phyloP scores from a whole-genome alignment of 1,140 invertebrate species.

The Lysiphlebus fabarum region DNA sequence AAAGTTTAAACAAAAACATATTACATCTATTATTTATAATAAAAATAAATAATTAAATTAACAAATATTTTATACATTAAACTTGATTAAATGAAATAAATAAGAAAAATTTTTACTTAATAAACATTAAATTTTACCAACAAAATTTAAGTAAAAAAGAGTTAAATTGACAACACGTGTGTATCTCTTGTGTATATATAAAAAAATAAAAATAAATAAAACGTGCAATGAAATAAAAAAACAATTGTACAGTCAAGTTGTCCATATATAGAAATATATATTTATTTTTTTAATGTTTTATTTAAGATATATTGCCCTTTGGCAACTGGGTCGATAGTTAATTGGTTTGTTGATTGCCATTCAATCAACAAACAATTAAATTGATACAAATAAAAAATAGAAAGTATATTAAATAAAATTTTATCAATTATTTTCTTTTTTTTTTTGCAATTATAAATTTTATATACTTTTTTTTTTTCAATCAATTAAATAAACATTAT shows the following conservation, averaged over 20 bases:
- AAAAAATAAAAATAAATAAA: too few relatives aligned
- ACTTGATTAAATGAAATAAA: background rate
- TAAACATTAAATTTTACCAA: background rate
- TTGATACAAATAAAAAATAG: background rate
- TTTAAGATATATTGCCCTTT: too few relatives aligned
- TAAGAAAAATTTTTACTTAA: background rate
- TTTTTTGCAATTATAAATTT: background rate
- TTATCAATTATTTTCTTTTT: background rate
- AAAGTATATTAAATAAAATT: background rate
- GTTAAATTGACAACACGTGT: conserved; percentile 8
- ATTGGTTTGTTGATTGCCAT: conserved; percentile 14
- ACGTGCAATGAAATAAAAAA: background rate
- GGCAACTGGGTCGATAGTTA: conserved; percentile 2
- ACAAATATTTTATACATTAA: too few relatives aligned
- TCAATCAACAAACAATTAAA: background rate
- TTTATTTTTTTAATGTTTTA: too few relatives aligned
- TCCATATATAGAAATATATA: too few relatives aligned
- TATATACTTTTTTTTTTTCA: background rate
- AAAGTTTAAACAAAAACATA: too few relatives aligned
- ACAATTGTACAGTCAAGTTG: background rate
- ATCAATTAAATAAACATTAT: background rate
- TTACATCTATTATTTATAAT: too few relatives aligned
- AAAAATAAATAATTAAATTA: too few relatives aligned
- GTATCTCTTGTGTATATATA: conserved; percentile 14
- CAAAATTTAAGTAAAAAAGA: too few relatives aligned